Conservation (phyloP, 2,888 invertebrate species). For the Agriopis leucophaearia region DNA sequence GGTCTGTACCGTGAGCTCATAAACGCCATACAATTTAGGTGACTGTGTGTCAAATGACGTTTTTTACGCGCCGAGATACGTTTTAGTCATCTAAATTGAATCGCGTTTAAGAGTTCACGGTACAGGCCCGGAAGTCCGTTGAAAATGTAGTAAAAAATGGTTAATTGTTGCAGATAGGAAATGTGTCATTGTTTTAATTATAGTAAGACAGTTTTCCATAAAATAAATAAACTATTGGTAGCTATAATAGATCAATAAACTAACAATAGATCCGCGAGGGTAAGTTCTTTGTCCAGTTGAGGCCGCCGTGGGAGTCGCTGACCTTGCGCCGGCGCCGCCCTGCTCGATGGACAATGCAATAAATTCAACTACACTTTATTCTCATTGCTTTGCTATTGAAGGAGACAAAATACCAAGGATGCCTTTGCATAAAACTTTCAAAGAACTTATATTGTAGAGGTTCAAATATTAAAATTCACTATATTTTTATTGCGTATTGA, state of each 20-base stretch:
- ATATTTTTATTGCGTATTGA: too few species aligned
- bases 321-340: slow-evolving; percentile 71
- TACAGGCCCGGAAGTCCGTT: too few species aligned
- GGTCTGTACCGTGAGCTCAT: too few species aligned
- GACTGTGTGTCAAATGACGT: too few species aligned
- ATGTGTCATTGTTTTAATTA: too few species aligned
- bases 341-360: slow-evolving; percentile 51
- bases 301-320: slow-evolving; percentile 73
- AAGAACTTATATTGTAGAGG: not conserved
- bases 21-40: too few species aligned
- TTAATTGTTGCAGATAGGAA: too few species aligned
- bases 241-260: slow-evolving; percentile 1
- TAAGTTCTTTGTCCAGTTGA: slow-evolving; percentile 64
- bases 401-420: slow-evolving; percentile 18
- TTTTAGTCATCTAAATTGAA: too few species aligned
- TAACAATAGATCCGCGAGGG: slow-evolving; percentile 40
- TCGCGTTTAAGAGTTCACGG: too few species aligned
- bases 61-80: too few species aligned
- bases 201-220: too few species aligned
- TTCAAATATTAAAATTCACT: not conserved
- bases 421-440: not conserved
- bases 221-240: not conserved
- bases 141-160: too few species aligned
- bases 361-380: slow-evolving; percentile 44
- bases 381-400: slow-evolving; percentile 35